These are phyloP conservation scores for Willowsia nigromaculata DNA, from an alignment of 2,888 invertebrate species.

Conservation along the genomic window DNA sequence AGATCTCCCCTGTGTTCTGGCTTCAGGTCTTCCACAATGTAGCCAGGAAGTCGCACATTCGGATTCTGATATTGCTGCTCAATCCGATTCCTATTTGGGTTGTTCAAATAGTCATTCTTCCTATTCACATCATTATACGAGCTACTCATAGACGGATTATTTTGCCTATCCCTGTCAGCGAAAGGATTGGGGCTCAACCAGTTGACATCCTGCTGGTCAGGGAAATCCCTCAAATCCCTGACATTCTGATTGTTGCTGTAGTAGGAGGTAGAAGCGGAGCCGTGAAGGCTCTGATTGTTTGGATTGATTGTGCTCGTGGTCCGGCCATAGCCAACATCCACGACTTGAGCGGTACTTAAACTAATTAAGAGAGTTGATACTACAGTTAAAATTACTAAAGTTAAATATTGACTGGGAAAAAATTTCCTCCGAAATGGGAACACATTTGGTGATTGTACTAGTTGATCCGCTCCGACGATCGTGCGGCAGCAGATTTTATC, in stretches of 20 bases:
- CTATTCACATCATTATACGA: background rate
- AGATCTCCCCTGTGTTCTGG: slow-evolving; percentile 61
- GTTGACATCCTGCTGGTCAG: slow-evolving; percentile 68
- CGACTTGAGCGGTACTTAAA: slow-evolving; percentile 49
- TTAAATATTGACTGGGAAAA: slow-evolving; percentile 13
- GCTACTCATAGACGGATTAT: background rate
- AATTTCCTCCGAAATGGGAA: slow-evolving; percentile 65
- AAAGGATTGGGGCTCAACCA: slow-evolving; percentile 75
- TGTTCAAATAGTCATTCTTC: slow-evolving; percentile 9
- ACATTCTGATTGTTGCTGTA: slow-evolving; percentile 59
- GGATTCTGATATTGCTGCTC: slow-evolving; percentile 56
- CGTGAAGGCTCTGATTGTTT: slow-evolving; percentile 4
- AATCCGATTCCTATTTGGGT: slow-evolving; percentile 56
- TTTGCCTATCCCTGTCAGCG: slow-evolving; percentile 48
- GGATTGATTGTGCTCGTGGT: slow-evolving; percentile 47
- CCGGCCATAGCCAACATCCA: slow-evolving; percentile 48
- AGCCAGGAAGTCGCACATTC: slow-evolving; percentile 56
- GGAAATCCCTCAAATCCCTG: slow-evolving; percentile 69
- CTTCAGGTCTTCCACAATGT: slow-evolving; percentile 49
- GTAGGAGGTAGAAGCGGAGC: background rate
- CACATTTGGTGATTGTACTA: slow-evolving; percentile 51
- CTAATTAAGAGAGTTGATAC: background rate
- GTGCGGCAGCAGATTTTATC: background rate
- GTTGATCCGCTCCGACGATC: background rate
- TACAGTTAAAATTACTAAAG: background rate